phyloP scores from a whole-genome alignment of 1,140 invertebrate genomes.

The Tribolium madens region DNA sequence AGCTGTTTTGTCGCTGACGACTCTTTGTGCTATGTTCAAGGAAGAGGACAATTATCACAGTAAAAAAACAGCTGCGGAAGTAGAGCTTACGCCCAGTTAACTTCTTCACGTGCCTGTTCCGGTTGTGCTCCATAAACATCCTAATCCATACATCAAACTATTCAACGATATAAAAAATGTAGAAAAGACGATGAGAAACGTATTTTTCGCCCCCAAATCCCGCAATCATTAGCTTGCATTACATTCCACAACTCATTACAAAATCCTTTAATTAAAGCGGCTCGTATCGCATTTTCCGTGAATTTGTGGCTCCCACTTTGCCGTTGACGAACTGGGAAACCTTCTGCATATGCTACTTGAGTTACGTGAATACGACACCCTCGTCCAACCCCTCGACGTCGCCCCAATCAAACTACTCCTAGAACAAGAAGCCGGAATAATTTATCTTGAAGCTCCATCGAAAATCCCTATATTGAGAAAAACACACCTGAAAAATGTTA shows the following conservation, averaged over 20 bases:
- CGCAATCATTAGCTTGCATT: slow-evolving; percentile 38
- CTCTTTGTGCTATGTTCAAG: slow-evolving; percentile 26
- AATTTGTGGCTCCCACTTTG: slow-evolving; percentile 38
- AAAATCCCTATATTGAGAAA: slow-evolving; percentile 28
- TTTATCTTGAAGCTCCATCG: slow-evolving; percentile 30
- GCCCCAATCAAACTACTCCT: slow-evolving; percentile 29
- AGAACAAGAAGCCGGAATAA: slow-evolving; percentile 36
- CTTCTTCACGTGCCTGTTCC: slow-evolving; percentile 44
- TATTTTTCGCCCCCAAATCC: slow-evolving; percentile 9
- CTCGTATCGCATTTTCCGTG: slow-evolving; percentile 24
- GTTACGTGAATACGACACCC: slow-evolving; percentile 38
- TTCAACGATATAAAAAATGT: too few relatives aligned
- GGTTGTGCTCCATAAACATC: slow-evolving; percentile 36
- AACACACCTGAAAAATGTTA: slow-evolving; percentile 20
- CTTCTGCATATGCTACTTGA: slow-evolving; percentile 38
- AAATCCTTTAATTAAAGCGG: slow-evolving; percentile 41
- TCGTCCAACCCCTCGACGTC: slow-evolving; percentile 31
- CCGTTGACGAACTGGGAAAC: slow-evolving; percentile 25
- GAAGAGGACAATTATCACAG: slow-evolving; percentile 35
- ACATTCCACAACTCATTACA: slow-evolving; percentile 44
- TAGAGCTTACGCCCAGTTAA: slow-evolving; percentile 31
- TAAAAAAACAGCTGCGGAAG: slow-evolving; percentile 40
- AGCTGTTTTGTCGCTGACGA: slow-evolving; percentile 4
- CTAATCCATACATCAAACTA: background rate
- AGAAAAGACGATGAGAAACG: too few relatives aligned